phyloP scores from a whole-genome alignment of 2,888 invertebrate species.

The Xylota sylvarum region DNA sequence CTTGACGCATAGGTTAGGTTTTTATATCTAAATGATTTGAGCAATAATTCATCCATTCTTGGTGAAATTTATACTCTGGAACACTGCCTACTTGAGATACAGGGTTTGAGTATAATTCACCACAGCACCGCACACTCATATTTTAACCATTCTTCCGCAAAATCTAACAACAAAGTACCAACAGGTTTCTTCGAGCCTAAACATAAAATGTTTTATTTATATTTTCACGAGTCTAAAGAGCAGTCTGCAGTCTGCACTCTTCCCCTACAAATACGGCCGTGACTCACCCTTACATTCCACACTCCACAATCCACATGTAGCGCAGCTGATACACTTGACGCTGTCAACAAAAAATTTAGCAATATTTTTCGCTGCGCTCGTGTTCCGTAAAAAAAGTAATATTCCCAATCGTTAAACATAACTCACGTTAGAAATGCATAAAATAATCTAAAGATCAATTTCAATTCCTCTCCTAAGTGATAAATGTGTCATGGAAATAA shows the following conservation, averaged over 20 bases:
- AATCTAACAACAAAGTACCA: no score
- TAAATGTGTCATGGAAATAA: conserved; percentile 51
- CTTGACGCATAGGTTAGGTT: no score
- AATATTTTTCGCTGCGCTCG: conserved; percentile 36
- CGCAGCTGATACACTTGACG: conserved; percentile 57
- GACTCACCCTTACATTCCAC: conserved; percentile 10
- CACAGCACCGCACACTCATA: no score
- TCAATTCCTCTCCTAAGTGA: background rate
- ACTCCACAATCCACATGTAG: conserved; percentile 42
- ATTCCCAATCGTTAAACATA: conserved; percentile 1
- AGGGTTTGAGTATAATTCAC: no score
- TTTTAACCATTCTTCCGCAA: no score
- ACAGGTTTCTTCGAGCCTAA: no score
- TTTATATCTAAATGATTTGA: no score
- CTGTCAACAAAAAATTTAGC: conserved; percentile 65
- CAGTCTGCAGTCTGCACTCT: background rate
- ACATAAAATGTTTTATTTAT: no score
- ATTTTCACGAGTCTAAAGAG: no score
- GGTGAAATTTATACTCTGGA: no score
- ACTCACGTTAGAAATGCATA: conserved; percentile 7
- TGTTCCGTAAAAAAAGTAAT: conserved; percentile 20
- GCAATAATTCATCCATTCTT: no score
- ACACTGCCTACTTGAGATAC: no score
- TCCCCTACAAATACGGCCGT: background rate
- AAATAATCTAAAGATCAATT: background rate